Conservation (phyloP, 2,113 vertebrate species). For the Dicerorhinus sumatrensis region DNA sequence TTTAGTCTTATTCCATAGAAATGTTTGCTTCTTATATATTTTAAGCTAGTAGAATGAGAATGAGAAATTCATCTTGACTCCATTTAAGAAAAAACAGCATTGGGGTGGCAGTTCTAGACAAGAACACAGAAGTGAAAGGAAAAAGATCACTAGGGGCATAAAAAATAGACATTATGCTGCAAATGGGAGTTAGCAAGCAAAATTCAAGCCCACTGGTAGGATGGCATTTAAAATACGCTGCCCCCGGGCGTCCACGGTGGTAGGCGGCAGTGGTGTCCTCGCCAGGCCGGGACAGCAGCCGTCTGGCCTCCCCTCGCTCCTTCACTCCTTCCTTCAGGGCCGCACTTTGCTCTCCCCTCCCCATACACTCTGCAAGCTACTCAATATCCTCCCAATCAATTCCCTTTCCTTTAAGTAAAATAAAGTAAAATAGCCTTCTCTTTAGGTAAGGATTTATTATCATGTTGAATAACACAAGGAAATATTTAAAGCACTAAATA, state of each 20-base stretch:
- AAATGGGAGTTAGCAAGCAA: background rate
- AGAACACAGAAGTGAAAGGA: background rate
- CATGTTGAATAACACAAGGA: slow-evolving; percentile 19
- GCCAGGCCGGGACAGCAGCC: background rate
- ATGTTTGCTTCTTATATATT: background rate
- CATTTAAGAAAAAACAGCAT: background rate
- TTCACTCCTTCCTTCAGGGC: background rate
- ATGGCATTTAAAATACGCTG: background rate
- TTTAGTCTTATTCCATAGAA: background rate
- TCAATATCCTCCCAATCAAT: background rate
- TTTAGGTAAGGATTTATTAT: slow-evolving; percentile 30
- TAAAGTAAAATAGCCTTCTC: background rate
- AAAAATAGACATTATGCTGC: background rate
- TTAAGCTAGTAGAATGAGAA: background rate
- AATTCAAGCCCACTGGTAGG: background rate
- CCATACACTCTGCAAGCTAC: background rate
- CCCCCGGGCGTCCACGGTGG: accelerated
- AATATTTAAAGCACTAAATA: slow-evolving; percentile 33
- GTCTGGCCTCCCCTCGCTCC: background rate
- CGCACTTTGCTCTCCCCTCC: background rate
- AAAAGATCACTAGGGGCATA: background rate
- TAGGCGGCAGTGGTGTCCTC: background rate
- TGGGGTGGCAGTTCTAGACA: background rate
- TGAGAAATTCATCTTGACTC: background rate
- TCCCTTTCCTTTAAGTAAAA: background rate